Conservation (phyloP, 92 coral and sea anemone genomes). For the Paragorgia papillata region DNA sequence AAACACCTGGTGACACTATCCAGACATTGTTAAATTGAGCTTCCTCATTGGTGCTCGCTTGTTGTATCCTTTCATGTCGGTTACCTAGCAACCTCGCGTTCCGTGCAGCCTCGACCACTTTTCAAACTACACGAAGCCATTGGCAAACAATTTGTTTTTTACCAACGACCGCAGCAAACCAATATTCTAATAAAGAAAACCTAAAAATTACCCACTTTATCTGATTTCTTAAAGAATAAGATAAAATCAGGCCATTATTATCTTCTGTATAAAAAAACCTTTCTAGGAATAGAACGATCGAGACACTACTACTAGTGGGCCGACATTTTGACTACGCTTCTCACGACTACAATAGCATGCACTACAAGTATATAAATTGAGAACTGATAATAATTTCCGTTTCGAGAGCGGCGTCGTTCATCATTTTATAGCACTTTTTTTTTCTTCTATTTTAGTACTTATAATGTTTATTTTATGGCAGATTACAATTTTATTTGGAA, state of each 20-base stretch:
- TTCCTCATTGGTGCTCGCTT: conserved; percentile 25
- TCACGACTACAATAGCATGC: no score
- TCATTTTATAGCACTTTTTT: no score
- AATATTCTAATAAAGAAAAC: background rate
- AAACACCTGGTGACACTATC: conserved; percentile 45
- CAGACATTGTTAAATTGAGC: conserved; percentile 38
- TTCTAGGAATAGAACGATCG: no score
- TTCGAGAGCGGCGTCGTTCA: no score
- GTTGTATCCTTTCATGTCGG: background rate
- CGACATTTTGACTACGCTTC: no score
- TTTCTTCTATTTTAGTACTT: no score
- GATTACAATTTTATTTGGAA: no score
- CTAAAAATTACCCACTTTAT: background rate
- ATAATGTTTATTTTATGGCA: no score
- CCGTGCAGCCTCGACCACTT: background rate
- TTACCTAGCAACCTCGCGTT: background rate
- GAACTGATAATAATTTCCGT: no score
- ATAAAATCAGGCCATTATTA: background rate
- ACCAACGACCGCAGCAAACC: background rate
- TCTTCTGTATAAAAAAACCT: background rate
- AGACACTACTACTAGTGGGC: no score
- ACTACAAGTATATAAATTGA: no score
- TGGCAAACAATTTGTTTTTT: background rate
- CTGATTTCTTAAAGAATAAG: background rate
- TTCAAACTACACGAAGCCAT: background rate